Conservation (phyloP, 2,888 invertebrate genomes). For the Itoplectis maculator region DNA sequence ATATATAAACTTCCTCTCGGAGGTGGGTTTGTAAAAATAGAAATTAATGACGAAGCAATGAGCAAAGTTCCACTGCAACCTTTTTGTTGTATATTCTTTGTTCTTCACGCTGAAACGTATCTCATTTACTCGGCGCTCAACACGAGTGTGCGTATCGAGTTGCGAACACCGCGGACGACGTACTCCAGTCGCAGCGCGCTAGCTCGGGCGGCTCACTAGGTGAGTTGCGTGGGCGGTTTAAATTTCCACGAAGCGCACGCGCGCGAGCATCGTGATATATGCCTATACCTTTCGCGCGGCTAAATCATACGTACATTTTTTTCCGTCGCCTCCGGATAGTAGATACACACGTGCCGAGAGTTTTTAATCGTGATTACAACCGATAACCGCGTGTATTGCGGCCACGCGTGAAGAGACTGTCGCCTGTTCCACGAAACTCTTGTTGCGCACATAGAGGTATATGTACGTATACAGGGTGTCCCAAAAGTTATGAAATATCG, state of each 20-base stretch:
- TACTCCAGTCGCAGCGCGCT: no score
- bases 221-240: conserved; percentile 35
- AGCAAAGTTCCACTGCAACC: no score
- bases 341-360: conserved; percentile 60
- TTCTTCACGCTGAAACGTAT: conserved; percentile 27
- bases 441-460: not conserved
- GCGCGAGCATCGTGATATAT: no score
- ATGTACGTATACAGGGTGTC: no score
- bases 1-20: no score
- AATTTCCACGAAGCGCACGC: conserved; percentile 55
- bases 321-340: not conserved
- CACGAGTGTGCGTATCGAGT: conserved; percentile 6
- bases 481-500: no score
- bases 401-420: not conserved
- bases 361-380: conserved; percentile 57
- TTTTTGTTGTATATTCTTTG: no score
- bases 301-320: not conserved
- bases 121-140: not conserved
- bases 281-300: conserved; percentile 14
- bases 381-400: conserved; percentile 33
- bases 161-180: not conserved
- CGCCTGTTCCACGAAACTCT: conserved; percentile 6
- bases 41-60: no score
- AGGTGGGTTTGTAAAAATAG: no score
- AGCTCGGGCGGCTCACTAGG: no score